These are phyloP conservation scores for Gorsachius magnificus DNA, from an alignment of 2,797 vertebrate genomes.

Conservation along the genomic window DNA sequence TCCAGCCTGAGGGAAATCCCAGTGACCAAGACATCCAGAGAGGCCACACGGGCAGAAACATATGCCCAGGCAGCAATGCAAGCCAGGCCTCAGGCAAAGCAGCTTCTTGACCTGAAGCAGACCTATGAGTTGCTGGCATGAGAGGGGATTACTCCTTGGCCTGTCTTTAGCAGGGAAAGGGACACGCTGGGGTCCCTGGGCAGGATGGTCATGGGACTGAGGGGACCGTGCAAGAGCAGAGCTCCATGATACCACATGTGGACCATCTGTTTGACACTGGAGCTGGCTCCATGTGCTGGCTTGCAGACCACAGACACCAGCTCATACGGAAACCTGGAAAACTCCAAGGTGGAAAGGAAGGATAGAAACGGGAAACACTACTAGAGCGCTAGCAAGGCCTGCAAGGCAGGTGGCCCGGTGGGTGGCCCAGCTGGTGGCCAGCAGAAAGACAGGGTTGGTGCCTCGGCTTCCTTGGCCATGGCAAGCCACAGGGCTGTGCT, in stretches of 20 bases:
- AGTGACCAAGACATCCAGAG: neutral
- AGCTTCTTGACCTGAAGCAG: neutral
- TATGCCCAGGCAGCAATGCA: neutral
- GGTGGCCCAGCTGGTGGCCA: neutral
- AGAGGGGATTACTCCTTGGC: neutral
- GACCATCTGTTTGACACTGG: neutral
- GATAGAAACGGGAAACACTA: neutral
- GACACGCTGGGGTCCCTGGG: rapidly evolving
- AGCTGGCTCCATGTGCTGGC: rapidly evolving
- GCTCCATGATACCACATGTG: rapidly evolving
- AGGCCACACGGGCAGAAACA: neutral
- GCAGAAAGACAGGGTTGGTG: neutral
- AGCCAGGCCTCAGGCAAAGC: neutral
- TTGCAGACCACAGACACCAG: neutral
- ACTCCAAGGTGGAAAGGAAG: neutral
- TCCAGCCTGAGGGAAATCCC: neutral
- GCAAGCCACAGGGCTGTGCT: neutral
- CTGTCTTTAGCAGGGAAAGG: neutral
- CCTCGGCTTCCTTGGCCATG: neutral
- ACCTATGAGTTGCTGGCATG: neutral
- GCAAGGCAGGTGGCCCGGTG: neutral
- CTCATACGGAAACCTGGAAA: neutral
- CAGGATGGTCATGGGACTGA: neutral
- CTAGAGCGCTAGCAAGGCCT: neutral
- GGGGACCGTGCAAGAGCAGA: neutral